phyloP scores from a whole-genome alignment of 2,888 invertebrate species.

The Microplitis deprimator region DNA sequence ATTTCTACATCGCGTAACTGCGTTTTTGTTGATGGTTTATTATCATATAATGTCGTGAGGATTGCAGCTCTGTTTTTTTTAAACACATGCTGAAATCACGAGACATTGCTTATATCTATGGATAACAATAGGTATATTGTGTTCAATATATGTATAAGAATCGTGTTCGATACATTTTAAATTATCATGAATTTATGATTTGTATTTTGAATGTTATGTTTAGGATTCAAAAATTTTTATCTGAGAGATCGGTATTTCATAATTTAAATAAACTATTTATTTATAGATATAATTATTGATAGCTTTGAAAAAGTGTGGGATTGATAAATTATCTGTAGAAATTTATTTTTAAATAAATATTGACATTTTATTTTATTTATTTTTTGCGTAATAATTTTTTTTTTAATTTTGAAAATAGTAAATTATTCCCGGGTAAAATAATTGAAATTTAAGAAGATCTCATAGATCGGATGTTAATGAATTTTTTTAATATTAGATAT shows the following conservation, averaged over 20 bases:
- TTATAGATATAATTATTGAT: neutral
- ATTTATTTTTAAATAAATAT: too few relatives aligned
- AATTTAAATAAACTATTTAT: neutral
- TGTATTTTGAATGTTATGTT: neutral
- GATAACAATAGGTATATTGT: neutral
- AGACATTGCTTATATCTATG: neutral
- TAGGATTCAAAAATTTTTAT: neutral
- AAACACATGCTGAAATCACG: neutral
- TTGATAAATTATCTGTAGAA: neutral
- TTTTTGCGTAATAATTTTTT: too few relatives aligned
- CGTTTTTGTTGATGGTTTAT: conserved; percentile 23
- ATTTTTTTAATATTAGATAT: too few relatives aligned
- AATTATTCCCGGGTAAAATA: too few relatives aligned
- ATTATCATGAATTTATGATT: neutral
- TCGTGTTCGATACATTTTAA: neutral
- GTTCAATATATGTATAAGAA: neutral
- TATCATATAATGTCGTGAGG: conserved; percentile 26
- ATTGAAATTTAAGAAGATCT: too few relatives aligned
- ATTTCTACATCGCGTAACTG: conserved; percentile 32
- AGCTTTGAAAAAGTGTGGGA: neutral
- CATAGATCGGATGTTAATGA: too few relatives aligned
- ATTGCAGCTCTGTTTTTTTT: conserved; percentile 3
- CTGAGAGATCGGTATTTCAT: neutral
- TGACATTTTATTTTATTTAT: too few relatives aligned
- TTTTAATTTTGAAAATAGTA: too few relatives aligned